Evolutionary conservation across 2,113 vertebrate genomes (phyloP), one percentile per base, ranked within the genome.

Genomic region (Mormoops blainvillei): DNA sequence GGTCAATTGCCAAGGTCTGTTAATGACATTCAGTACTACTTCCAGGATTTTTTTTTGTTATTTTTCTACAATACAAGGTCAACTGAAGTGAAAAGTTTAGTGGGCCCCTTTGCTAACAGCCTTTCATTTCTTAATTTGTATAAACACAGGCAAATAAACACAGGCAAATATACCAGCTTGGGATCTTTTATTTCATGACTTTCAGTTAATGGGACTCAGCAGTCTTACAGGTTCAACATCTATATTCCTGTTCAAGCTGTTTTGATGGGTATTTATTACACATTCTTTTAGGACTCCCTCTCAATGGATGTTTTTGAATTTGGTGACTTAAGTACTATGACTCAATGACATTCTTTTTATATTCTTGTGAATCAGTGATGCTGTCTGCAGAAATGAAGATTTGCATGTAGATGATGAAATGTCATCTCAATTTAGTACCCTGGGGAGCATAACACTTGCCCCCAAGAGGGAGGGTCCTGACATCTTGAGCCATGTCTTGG

Each of bases 1-100:
- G 94, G 97, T 97, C 98, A 98, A 91, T 98, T 98, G 96, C 65
- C 95, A 98, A 96, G 94, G 95, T 93, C 96, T 96, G 89, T 85
- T 90, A 81, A 54, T 19, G 36, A 78, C 38, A 82, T 52, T 97
- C 22, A 92, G 36, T 70, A 81, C 31, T 84, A 95, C 45, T 87
- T 63, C 11, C 24, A 91, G 31, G 28, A 7, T 61, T 58, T 50
- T 71, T 87, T 82, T 31, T 19, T 16, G 18, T 67, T 54, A 85
- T 87, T 96, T 96, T 91, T 73, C 50, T 78, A 61, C 33, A 74
- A 58, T 63, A 15, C 18, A 52, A 87, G 13, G 26, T 61, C 82
- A 92, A 88, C 31, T 82, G 52, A 82, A 95, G 28, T 58, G 24
- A 94, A 89, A 94, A 93, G 80, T 85, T 65, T 93, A 80, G 38